These are phyloP conservation scores for Xylota sylvarum DNA, from an alignment of 2,888 invertebrate genomes.

Conservation along the genomic window DNA sequence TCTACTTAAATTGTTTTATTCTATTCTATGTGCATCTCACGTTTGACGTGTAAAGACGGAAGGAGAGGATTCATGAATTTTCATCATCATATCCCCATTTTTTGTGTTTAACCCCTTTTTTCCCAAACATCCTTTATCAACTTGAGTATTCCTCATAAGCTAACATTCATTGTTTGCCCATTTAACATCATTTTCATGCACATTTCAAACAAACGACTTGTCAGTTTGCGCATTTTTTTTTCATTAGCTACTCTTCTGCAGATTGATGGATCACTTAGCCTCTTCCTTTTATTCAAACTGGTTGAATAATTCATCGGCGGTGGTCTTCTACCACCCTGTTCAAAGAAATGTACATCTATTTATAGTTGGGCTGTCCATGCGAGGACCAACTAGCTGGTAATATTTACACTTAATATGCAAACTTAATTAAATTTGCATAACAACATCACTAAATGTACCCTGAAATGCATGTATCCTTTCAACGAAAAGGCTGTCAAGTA, in stretches of 20 bases:
- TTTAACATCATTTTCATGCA: conserved; percentile 23
- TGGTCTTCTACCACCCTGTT: neutral
- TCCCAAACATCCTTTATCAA: too few relatives aligned
- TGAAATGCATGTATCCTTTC: neutral
- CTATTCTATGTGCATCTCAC: too few relatives aligned
- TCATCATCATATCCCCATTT: neutral
- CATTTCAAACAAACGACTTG: conserved; percentile 7
- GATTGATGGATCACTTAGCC: neutral
- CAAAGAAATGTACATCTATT: conserved; percentile 26
- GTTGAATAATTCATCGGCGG: conserved; percentile 38
- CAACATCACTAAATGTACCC: conserved; percentile 1
- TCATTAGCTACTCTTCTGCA: neutral
- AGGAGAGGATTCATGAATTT: too few relatives aligned
- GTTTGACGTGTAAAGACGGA: too few relatives aligned
- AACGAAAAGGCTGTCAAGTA: neutral
- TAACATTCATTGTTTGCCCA: neutral
- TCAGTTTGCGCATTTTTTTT: neutral
- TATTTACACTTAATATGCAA: conserved; percentile 23
- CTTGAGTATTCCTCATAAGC: too few relatives aligned
- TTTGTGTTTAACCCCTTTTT: too few relatives aligned
- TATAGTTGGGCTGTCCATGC: neutral
- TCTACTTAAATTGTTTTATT: too few relatives aligned
- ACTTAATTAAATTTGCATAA: conserved; percentile 47
- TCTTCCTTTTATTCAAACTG: neutral
- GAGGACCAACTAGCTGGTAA: neutral